A percentile compares a stretch with the other conserved stretches of the same genome.
Evolutionary conservation across 2,888 invertebrate genomes (phyloP).

Genomic region (Orchesella flavescens): DNA sequence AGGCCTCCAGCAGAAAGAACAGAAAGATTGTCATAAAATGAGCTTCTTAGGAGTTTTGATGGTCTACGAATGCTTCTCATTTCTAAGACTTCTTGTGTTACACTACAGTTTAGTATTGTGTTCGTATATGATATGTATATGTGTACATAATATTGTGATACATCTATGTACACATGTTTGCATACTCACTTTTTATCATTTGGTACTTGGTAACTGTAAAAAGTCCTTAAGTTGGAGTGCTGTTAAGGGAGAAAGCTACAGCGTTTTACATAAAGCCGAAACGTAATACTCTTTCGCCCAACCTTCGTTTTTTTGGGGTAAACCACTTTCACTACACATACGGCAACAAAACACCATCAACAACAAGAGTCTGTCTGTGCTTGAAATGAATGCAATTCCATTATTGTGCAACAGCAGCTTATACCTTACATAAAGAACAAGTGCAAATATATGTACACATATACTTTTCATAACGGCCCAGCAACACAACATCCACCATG

Average conservation of each 20-base stretch:
- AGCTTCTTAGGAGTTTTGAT: too few relatives aligned
- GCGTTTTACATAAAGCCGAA: constrained; percentile 26
- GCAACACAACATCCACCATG: too few relatives aligned
- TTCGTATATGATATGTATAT: too few relatives aligned
- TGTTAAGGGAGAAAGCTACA: constrained; percentile 15
- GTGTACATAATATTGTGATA: too few relatives aligned
- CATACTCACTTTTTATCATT: background rate
- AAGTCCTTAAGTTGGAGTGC: background rate
- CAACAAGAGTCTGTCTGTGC: background rate
- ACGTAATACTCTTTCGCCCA: constrained; percentile 50
- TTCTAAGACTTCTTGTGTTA: too few relatives aligned
- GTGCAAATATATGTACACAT: too few relatives aligned
- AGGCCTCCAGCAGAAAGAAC: too few relatives aligned
- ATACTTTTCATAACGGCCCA: too few relatives aligned
- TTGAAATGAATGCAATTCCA: background rate
- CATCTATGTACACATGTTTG: background rate
- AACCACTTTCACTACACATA: constrained; percentile 30
- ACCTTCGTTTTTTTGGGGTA: constrained; percentile 52
- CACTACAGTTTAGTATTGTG: too few relatives aligned
- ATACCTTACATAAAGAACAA: too few relatives aligned
- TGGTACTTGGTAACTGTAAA: background rate
- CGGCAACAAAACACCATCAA: background rate
- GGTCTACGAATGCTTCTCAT: too few relatives aligned
- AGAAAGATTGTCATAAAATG: too few relatives aligned
- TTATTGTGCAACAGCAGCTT: background rate